A percentile compares a stretch with the other conserved stretches of the same genome.
Conservation (phyloP, 2,113 vertebrate species). For the Felis chaus region DNA sequence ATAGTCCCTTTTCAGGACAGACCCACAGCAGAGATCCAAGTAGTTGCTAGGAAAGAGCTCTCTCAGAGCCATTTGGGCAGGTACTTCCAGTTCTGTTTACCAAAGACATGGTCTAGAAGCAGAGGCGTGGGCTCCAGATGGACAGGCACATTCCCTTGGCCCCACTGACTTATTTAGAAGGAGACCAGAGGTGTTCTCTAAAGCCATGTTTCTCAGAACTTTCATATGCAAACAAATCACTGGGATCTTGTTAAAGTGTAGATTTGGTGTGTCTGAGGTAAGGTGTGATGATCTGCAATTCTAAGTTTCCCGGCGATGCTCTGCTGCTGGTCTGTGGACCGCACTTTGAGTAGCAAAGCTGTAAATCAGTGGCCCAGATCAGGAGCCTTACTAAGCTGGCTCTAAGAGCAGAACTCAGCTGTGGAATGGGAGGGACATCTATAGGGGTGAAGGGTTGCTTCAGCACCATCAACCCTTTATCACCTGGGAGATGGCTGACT, state of each 20-base stretch:
- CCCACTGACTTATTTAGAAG: not conserved
- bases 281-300: not conserved
- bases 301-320: not conserved
- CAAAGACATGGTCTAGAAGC: not conserved
- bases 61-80: not conserved
- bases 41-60: not conserved
- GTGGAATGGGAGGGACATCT: not conserved
- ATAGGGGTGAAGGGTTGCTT: not conserved
- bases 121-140: not conserved
- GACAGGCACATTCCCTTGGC: too few relatives aligned
- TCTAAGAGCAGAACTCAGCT: not conserved
- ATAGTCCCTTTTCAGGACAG: not conserved
- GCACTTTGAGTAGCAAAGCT: not conserved
- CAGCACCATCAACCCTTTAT: not conserved
- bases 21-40: not conserved
- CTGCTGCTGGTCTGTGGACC: not conserved
- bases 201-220: not conserved
- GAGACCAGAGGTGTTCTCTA: not conserved
- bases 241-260: not conserved
- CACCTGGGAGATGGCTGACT: not conserved
- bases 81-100: not conserved
- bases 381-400: not conserved
- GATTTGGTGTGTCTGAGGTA: not conserved
- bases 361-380: not conserved
- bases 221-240: not conserved